phyloP scores from a whole-genome alignment of 2,888 invertebrate species.

The Diachrysia chrysitis region DNA sequence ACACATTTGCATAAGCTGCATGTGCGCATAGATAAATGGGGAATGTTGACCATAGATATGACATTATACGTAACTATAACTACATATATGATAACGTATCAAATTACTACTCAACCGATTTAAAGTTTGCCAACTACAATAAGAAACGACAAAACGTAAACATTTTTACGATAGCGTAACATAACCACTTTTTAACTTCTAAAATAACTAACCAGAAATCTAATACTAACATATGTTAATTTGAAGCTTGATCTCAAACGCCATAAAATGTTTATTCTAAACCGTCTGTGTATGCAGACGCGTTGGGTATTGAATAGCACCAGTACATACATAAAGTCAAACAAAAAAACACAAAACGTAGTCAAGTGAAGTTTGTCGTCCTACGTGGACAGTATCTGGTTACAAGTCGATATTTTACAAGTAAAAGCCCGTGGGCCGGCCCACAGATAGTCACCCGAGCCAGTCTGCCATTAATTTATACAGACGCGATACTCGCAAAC shows the following conservation, averaged over 20 bases:
- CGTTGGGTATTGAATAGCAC: conserved; percentile 20
- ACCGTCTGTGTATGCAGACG: not conserved
- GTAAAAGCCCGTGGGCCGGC: conserved; percentile 54
- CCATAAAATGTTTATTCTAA: conserved; percentile 16
- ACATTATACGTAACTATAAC: not conserved
- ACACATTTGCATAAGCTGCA: conserved; percentile 42
- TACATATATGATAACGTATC: too few species aligned
- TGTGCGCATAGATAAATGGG: conserved; percentile 20
- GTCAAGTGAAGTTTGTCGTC: conserved; percentile 55
- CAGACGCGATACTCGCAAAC: conserved; percentile 46
- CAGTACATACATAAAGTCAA: conserved; percentile 37
- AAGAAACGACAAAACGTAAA: not conserved
- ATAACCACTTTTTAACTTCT: conserved; percentile 12
- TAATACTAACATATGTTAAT: conserved; percentile 32
- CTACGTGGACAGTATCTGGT: conserved; percentile 62
- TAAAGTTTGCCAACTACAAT: not conserved
- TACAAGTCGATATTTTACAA: conserved; percentile 67
- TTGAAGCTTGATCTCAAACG: conserved; percentile 29
- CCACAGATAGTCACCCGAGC: conserved; percentile 28
- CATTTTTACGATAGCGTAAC: conserved; percentile 20
- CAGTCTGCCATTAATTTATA: conserved; percentile 45
- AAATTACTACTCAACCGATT: not conserved
- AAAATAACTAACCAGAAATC: conserved; percentile 13
- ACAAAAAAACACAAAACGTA: conserved; percentile 42
- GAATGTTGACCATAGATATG: conserved; percentile 10